These are phyloP conservation scores for Didymodactylos carnosus DNA, from an alignment of 2,888 invertebrate genomes.

Conservation along the genomic window DNA sequence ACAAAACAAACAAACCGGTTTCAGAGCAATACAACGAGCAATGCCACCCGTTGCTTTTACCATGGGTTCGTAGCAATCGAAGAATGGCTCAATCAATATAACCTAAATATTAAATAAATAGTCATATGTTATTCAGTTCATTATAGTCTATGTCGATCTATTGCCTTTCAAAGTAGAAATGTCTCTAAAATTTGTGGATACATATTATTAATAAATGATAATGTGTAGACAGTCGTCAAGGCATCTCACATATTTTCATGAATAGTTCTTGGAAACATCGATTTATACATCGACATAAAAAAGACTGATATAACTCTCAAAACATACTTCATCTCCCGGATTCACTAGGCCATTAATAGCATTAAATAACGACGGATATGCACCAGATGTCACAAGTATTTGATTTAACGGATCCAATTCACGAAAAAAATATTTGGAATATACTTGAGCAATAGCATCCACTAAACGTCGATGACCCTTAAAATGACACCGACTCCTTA, in stretches of 20 bases:
- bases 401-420: conserved; percentile 65
- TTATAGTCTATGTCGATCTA: not conserved
- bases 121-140: not conserved
- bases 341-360: conserved; percentile 67
- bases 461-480: conserved; percentile 79
- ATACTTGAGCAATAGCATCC: conserved; percentile 59
- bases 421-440: conserved; percentile 53
- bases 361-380: conserved; percentile 76
- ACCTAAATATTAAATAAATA: conserved; percentile 41
- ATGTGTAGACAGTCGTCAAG: no score
- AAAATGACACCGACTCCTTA: not conserved
- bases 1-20: conserved; percentile 38
- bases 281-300: not conserved
- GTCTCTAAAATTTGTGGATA: not conserved
- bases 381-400: conserved; percentile 69
- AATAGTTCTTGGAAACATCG: not conserved
- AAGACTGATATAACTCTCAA: no score
- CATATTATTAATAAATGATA: no score
- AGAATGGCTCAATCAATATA: conserved; percentile 90
- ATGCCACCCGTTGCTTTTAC: conserved; percentile 64
- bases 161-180: not conserved
- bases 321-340: conserved; percentile 43
- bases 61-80: conserved; percentile 93
- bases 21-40: conserved; percentile 64
- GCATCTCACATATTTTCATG: no score